A percentile compares a stretch with the other conserved stretches of the same genome.
Evolutionary conservation across 2,113 vertebrate genomes (phyloP).

Genomic region (Mandrillus leucophaeus): DNA sequence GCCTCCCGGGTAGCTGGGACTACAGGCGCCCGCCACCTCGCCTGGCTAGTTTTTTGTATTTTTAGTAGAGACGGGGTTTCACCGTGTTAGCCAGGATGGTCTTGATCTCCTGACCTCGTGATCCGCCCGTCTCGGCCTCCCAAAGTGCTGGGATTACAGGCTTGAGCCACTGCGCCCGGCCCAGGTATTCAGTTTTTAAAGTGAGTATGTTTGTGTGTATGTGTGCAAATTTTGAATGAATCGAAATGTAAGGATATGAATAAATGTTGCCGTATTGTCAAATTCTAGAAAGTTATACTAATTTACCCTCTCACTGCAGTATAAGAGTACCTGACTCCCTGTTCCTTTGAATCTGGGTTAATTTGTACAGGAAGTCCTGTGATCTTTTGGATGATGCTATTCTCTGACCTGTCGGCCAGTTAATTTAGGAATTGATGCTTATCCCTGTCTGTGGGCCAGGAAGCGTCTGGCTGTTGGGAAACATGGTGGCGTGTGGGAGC

Average conservation of each 20-base stretch:
- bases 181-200: neutral
- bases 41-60: too few relatives aligned
- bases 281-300: neutral
- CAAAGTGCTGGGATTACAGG: too few relatives aligned
- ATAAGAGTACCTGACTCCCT: neutral
- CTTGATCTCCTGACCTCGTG: too few relatives aligned
- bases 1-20: too few relatives aligned
- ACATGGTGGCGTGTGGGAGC: neutral
- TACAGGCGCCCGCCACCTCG: too few relatives aligned
- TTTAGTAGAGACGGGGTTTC: too few relatives aligned
- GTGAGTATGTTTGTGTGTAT: neutral
- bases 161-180: too few relatives aligned
- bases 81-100: too few relatives aligned
- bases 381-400: neutral
- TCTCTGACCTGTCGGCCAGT: neutral
- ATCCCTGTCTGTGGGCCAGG: neutral
- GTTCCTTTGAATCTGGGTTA: neutral
- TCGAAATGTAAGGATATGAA: neutral
- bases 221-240: neutral
- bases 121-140: too few relatives aligned
- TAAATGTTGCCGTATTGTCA: neutral
- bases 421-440: neutral
- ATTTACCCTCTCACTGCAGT: neutral
- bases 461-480: neutral
- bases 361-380: neutral